phyloP scores from a whole-genome alignment of 2,797 vertebrate species.

The Crypturellus tataupa region DNA sequence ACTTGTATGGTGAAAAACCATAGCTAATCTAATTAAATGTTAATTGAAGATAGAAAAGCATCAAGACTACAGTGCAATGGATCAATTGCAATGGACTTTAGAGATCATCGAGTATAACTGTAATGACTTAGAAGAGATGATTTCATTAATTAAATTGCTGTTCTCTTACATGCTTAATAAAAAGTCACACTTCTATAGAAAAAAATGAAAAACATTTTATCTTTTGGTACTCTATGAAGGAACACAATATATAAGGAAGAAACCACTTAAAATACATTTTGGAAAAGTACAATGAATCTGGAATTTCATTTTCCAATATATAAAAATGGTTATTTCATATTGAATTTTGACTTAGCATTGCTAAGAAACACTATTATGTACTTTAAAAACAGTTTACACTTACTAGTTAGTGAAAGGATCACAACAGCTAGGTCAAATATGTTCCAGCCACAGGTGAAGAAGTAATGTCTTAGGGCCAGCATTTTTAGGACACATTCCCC shows the following conservation, averaged over 20 bases:
- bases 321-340: background rate
- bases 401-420: constrained; percentile 93
- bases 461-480: constrained; percentile 92
- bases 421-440: constrained; percentile 96
- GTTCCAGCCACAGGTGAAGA: constrained; percentile 95
- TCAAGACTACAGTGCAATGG: background rate
- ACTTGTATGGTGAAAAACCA: background rate
- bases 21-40: fast-evolving
- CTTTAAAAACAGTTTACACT: constrained; percentile 69
- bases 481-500: constrained; percentile 91
- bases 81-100: too few species aligned
- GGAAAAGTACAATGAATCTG: background rate
- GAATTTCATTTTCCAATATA: background rate
- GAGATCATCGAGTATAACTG: too few species aligned
- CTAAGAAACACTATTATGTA: background rate
- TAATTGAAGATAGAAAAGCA: background rate
- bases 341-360: background rate
- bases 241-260: background rate
- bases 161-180: background rate
- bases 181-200: background rate
- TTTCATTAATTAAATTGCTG: background rate
- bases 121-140: fast-evolving
- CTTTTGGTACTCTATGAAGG: background rate
- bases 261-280: background rate
- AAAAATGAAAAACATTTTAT: fast-evolving